Conservation (phyloP, 2,797 vertebrate genomes). For the Cryptoprocta ferox region DNA sequence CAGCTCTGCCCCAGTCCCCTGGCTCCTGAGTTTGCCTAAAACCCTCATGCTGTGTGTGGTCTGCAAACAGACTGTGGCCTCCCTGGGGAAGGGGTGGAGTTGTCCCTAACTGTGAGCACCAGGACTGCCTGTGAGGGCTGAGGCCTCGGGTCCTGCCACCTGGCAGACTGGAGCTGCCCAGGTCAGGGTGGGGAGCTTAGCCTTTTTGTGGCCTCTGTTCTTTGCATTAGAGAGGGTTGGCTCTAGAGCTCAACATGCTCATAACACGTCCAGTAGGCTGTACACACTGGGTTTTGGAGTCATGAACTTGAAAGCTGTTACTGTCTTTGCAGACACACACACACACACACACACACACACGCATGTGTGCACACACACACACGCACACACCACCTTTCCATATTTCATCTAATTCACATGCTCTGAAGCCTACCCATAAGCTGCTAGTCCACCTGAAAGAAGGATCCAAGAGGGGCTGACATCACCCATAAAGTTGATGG, state of each 20-base stretch:
- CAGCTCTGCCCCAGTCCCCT: neutral
- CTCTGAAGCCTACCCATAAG: neutral
- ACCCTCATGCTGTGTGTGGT: neutral
- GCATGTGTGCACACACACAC: neutral
- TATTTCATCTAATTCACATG: neutral
- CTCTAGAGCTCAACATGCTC: neutral
- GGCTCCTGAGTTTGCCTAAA: neutral
- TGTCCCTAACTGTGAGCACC: neutral
- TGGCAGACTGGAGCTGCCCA: neutral
- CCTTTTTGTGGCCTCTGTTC: neutral
- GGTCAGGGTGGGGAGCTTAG: neutral
- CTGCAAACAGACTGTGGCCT: neutral
- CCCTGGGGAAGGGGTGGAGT: neutral
- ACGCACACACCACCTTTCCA: neutral
- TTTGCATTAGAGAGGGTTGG: neutral
- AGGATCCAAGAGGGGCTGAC: neutral
- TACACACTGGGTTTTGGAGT: neutral
- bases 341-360: neutral
- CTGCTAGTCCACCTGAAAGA: neutral
- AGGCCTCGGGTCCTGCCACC: fast-evolving
- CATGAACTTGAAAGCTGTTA: neutral
- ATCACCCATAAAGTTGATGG: neutral
- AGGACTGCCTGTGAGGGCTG: neutral
- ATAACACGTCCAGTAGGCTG: neutral
- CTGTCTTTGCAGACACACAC: neutral